These are phyloP conservation scores for Antheraea mylitta DNA, from an alignment of 1,140 invertebrate species.

Conservation along the genomic window DNA sequence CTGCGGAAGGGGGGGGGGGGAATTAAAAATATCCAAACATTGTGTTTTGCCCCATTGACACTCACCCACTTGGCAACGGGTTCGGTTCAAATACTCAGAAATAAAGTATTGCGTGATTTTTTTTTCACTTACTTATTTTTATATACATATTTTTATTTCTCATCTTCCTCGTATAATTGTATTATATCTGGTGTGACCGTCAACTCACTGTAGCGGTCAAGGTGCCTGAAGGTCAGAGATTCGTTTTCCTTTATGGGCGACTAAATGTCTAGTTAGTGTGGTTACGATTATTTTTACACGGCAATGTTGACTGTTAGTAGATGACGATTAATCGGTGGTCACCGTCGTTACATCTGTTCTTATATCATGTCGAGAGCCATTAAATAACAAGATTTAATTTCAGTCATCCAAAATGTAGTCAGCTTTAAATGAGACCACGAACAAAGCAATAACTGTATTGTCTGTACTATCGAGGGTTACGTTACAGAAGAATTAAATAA, in stretches of 20 bases:
- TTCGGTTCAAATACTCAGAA: neutral
- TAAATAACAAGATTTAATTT: too few relatives aligned
- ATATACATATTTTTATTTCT: neutral
- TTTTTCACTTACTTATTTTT: neutral
- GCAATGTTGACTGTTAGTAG: too few relatives aligned
- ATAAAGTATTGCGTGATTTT: neutral
- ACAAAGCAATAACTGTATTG: too few relatives aligned
- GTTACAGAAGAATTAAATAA: too few relatives aligned
- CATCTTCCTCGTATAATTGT: neutral
- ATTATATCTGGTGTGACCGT: neutral
- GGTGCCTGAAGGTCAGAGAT: conserved; percentile 17
- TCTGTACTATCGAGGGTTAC: too few relatives aligned
- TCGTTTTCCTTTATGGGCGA: neutral
- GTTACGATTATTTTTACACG: too few relatives aligned
- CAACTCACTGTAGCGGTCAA: neutral
- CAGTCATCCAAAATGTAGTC: too few relatives aligned
- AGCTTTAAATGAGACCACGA: too few relatives aligned
- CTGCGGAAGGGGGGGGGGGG: neutral
- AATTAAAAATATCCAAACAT: neutral
- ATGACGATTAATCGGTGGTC: too few relatives aligned
- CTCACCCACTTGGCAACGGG: conserved; percentile 65
- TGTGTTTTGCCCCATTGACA: conserved; percentile 40
- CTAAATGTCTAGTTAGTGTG: too few relatives aligned
- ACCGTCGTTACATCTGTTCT: too few relatives aligned
- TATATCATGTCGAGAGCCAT: too few relatives aligned